These are phyloP conservation scores for Rhamnusium bicolor DNA, from an alignment of 2,888 invertebrate species.

Conservation along the genomic window DNA sequence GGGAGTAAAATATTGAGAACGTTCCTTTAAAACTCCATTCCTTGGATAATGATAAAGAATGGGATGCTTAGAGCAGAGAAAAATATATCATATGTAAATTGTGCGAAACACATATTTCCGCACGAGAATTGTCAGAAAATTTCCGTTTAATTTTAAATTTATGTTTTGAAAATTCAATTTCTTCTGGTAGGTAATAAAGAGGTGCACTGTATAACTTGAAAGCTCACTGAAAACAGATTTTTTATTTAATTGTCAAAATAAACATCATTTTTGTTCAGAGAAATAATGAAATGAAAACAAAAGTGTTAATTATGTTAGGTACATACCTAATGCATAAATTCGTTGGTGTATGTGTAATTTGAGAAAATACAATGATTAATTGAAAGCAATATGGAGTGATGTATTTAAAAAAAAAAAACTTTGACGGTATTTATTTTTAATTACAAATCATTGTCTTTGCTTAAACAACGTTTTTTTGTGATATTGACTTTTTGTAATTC, in stretches of 20 bases:
- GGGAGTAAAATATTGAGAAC: not conserved
- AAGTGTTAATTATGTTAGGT: not conserved
- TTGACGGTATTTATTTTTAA: not conserved
- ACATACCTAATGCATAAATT: not conserved
- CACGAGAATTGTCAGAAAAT: not conserved
- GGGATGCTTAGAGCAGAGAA: not conserved
- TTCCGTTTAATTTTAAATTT: not conserved
- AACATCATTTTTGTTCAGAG: not conserved
- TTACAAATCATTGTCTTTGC: no score
- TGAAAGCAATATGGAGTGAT: not conserved
- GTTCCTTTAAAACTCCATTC: not conserved
- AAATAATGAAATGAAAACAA: not conserved
- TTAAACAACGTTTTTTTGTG: no score
- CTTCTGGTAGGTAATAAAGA: not conserved
- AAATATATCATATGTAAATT: not conserved
- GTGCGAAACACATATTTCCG: not conserved
- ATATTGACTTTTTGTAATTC: no score
- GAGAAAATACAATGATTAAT: not conserved
- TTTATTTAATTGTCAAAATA: not conserved
- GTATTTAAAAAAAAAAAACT: not conserved
- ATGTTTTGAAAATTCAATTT: not conserved
- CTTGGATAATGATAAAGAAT: not conserved
- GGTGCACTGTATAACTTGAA: not conserved
- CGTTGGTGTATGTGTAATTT: not conserved
- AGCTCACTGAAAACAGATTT: not conserved